Evolutionary conservation across 2,888 invertebrate genomes (phyloP).

Genomic region (Pandemis heparana): DNA sequence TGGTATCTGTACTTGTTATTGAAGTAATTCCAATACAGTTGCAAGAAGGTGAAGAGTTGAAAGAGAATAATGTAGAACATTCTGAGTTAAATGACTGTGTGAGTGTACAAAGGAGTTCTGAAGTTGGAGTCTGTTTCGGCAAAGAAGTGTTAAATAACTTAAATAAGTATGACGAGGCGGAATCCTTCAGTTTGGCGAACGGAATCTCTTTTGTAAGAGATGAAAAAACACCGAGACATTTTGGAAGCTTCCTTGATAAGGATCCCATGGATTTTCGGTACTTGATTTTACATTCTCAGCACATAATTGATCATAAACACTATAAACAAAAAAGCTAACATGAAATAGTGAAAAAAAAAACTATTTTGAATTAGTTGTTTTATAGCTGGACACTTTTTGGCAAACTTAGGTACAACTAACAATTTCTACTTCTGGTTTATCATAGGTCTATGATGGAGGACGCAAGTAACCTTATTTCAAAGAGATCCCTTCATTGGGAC

Average conservation of each 20-base stretch:
- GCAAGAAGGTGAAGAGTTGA: slow-evolving; percentile 73
- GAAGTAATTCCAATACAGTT: slow-evolving; percentile 73
- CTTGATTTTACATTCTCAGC: neutral
- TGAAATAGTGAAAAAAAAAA: too few species aligned
- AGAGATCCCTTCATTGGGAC: slow-evolving; percentile 91
- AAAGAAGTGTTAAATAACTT: slow-evolving; percentile 88
- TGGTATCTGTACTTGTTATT: slow-evolving; percentile 54
- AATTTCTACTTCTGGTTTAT: neutral
- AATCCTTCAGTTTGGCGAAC: slow-evolving; percentile 88
- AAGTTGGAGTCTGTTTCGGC: slow-evolving; percentile 88
- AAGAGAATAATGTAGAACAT: slow-evolving; percentile 66
- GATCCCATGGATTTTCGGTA: slow-evolving; percentile 91
- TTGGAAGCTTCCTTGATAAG: slow-evolving; percentile 88
- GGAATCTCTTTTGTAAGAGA: slow-evolving; percentile 88
- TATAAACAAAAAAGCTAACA: neutral
- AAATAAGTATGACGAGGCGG: slow-evolving; percentile 87
- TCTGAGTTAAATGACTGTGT: slow-evolving; percentile 76
- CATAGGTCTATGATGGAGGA: slow-evolving; percentile 88
- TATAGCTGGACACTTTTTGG: neutral
- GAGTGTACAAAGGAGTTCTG: slow-evolving; percentile 69
- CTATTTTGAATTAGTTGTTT: neutral
- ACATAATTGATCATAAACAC: neutral
- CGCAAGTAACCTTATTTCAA: slow-evolving; percentile 88
- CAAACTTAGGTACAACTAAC: neutral
- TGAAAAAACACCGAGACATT: slow-evolving; percentile 87